A percentile compares a stretch with the other conserved stretches of the same genome.
These are phyloP conservation scores for Lagocephalus sceleratus DNA, from an alignment of 2,797 vertebrate genomes.

Conservation along the genomic window DNA sequence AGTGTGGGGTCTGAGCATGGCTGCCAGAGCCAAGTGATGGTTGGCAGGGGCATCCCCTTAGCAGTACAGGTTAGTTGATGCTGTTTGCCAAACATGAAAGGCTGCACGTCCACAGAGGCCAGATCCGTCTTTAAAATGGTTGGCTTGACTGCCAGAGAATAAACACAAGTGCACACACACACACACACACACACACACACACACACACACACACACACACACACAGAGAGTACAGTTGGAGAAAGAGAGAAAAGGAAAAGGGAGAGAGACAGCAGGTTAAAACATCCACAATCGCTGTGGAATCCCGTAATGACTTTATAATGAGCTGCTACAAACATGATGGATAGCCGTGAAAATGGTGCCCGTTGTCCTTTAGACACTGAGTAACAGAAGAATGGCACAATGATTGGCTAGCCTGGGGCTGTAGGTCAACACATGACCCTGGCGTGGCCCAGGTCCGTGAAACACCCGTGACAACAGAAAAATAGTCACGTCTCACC, in stretches of 20 bases:
- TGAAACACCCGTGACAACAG: constrained; percentile 39
- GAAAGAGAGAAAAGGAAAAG: constrained; percentile 10
- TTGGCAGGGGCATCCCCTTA: constrained; percentile 74
- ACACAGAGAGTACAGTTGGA: constrained; percentile 7
- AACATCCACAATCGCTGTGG: constrained; percentile 14
- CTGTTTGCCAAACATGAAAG: constrained; percentile 64
- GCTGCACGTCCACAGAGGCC: constrained; percentile 50
- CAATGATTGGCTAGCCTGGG: constrained; percentile 43
- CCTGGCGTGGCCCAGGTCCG: constrained; percentile 37
- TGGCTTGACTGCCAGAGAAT: constrained; percentile 77
- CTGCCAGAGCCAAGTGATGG: constrained; percentile 82
- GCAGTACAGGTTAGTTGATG: constrained; percentile 81
- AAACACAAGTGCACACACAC: constrained; percentile 8
- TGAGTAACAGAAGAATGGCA: constrained; percentile 37
- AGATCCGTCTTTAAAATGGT: constrained; percentile 83
- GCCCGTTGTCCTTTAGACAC: constrained; percentile 39
- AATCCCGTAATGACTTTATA: constrained; percentile 60
- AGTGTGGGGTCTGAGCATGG: constrained; percentile 54
- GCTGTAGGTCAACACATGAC: constrained; percentile 55
- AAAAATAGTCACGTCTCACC: constrained; percentile 28
- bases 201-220: constrained; percentile 11
- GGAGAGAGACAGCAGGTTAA: constrained; percentile 31
- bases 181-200: constrained; percentile 11
- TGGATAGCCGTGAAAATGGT: constrained; percentile 51
- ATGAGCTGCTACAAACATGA: constrained; percentile 49